Percentiles rank a stretch among this genome's conserved stretches.
phyloP scores from a whole-genome alignment of 2,113 vertebrate species.

The Bufo bufo region DNA sequence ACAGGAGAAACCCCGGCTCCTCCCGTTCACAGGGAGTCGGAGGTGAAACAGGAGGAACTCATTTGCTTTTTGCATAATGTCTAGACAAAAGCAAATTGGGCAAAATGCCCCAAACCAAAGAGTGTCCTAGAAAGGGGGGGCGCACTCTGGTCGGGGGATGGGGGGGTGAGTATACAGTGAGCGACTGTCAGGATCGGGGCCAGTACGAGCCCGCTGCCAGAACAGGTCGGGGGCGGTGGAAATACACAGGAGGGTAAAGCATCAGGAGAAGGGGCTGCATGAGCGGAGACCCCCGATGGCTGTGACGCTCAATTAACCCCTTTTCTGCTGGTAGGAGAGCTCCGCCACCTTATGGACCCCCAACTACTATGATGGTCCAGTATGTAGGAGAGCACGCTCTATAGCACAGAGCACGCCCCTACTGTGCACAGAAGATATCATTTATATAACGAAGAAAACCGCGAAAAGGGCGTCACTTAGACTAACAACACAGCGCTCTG shows the following conservation, averaged over 20 bases:
- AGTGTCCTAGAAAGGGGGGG: background rate
- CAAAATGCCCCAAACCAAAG: slow-evolving; percentile 39
- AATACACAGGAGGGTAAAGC: too few relatives aligned
- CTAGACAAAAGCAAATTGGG: slow-evolving; percentile 39
- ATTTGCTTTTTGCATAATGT: slow-evolving; percentile 16
- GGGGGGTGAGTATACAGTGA: background rate
- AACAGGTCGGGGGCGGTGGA: background rate
- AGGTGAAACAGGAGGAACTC: slow-evolving; percentile 23
- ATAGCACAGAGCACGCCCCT: too few relatives aligned
- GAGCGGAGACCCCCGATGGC: background rate
- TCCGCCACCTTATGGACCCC: too few relatives aligned
- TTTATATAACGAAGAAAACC: too few relatives aligned
- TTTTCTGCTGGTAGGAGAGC: background rate
- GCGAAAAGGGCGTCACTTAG: too few relatives aligned
- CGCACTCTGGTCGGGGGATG: background rate
- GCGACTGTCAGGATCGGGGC: background rate
- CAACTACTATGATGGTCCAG: too few relatives aligned
- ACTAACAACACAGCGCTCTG: too few relatives aligned
- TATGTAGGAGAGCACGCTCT: too few relatives aligned
- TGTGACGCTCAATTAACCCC: background rate
- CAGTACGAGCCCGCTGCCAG: background rate
- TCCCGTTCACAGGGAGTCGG: background rate
- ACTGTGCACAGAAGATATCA: too few relatives aligned
- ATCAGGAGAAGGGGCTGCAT: too few relatives aligned
- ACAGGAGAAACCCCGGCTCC: background rate